These are phyloP conservation scores for Agrotis clavis DNA, from an alignment of 2,888 invertebrate genomes.

Conservation along the genomic window DNA sequence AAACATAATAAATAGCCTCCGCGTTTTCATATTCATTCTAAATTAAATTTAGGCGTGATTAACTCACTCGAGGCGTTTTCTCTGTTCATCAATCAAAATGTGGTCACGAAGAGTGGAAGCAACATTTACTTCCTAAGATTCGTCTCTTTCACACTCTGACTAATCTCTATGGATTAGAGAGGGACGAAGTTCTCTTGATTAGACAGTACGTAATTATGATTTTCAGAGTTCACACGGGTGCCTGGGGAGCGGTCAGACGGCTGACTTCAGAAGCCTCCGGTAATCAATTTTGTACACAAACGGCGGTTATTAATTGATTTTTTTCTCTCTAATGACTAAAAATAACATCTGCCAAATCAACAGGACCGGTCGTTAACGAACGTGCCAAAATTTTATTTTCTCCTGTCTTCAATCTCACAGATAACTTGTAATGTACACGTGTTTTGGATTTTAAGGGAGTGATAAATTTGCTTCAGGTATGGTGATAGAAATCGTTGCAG, in stretches of 20 bases:
- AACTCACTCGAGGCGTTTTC: slow-evolving; percentile 90
- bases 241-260: slow-evolving; percentile 80
- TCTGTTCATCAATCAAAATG: slow-evolving; percentile 90
- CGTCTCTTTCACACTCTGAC: slow-evolving; percentile 74
- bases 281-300: slow-evolving; percentile 91
- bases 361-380: slow-evolving; percentile 84
- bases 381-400: slow-evolving; percentile 80
- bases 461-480: slow-evolving; percentile 30
- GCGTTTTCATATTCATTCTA: slow-evolving; percentile 84
- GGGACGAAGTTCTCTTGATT: slow-evolving; percentile 77
- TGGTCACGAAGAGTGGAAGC: slow-evolving; percentile 80
- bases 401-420: slow-evolving; percentile 67
- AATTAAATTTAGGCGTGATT: slow-evolving; percentile 90
- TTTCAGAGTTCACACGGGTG: slow-evolving; percentile 87
- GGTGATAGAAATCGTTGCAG: slow-evolving; percentile 27
- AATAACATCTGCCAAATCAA: slow-evolving; percentile 88
- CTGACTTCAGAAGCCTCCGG: slow-evolving; percentile 86
- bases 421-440: slow-evolving; percentile 62
- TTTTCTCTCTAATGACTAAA: slow-evolving; percentile 86
- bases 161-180: slow-evolving; percentile 65
- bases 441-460: slow-evolving; percentile 44
- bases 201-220: slow-evolving; percentile 83
- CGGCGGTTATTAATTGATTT: slow-evolving; percentile 88
- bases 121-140: slow-evolving; percentile 82
- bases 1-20: slow-evolving; percentile 81